A percentile compares a stretch with the other conserved stretches of the same genome.
Conservation (phyloP, 2,888 invertebrate species). For the Callimorpha dominula region DNA sequence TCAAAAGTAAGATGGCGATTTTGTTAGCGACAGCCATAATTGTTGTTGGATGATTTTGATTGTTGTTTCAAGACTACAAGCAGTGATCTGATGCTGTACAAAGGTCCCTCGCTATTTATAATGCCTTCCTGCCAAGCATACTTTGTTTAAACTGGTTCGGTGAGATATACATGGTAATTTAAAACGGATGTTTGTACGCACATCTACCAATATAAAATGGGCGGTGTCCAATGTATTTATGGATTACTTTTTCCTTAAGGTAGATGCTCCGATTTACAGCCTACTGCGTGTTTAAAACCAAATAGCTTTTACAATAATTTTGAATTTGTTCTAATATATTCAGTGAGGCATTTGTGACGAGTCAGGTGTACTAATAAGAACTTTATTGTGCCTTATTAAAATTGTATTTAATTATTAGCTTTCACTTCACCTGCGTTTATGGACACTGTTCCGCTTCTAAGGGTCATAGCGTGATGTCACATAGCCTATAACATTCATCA, state of each 20-base stretch:
- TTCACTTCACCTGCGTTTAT: no score
- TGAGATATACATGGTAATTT: not conserved
- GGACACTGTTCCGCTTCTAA: no score
- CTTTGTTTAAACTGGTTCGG: not conserved
- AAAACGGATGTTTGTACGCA: not conserved
- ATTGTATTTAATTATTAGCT: no score
- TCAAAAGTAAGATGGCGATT: slow-evolving; percentile 15
- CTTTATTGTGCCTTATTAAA: no score
- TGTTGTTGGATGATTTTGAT: slow-evolving; percentile 2
- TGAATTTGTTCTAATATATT: no score
- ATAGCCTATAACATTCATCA: no score
- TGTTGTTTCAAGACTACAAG: not conserved
- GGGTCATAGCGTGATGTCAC: no score
- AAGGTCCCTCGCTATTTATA: slow-evolving; percentile 5
- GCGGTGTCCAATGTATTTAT: not conserved
- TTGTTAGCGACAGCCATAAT: slow-evolving; percentile 19
- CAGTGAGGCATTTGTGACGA: no score
- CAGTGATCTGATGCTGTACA: slow-evolving; percentile 8
- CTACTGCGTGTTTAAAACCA: not conserved
- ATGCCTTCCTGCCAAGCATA: not conserved
- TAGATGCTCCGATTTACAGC: not conserved
- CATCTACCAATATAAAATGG: not conserved
- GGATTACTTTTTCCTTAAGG: not conserved
- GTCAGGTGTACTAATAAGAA: no score
- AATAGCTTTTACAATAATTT: not conserved